A percentile compares a stretch with the other conserved stretches of the same genome.
phyloP scores from a whole-genome alignment of 2,888 invertebrate genomes.

The Sinodicranocentrus sp. region DNA sequence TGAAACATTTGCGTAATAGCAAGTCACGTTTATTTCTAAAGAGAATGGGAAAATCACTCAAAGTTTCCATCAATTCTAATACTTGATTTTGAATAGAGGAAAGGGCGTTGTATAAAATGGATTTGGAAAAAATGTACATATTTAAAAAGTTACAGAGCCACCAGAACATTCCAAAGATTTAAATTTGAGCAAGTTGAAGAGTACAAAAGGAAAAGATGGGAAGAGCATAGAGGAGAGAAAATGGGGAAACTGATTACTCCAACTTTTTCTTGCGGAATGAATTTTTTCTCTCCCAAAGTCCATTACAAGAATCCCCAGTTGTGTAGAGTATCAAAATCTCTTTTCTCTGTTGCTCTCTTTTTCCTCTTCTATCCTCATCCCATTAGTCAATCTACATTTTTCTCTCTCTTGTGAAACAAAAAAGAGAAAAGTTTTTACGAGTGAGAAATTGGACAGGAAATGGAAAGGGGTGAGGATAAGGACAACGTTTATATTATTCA shows the following conservation, averaged over 20 bases:
- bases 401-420: not conserved
- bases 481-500: not conserved
- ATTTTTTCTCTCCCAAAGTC: not conserved
- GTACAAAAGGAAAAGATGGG: too few species aligned
- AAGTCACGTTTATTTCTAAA: too few species aligned
- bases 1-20: too few species aligned
- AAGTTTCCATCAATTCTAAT: too few species aligned
- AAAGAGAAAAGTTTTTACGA: not conserved
- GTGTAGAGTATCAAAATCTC: constrained; percentile 1
- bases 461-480: not conserved
- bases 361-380: not conserved
- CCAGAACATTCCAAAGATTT: too few species aligned
- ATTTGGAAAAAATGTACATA: too few species aligned
- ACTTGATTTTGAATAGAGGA: too few species aligned
- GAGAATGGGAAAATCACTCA: too few species aligned
- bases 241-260: not conserved
- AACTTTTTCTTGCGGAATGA: not conserved
- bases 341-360: not conserved
- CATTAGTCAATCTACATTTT: constrained; percentile 23
- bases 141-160: too few species aligned
- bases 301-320: constrained; percentile 6
- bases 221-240: not conserved
- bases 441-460: not conserved
- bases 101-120: too few species aligned
- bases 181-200: too few species aligned